These are phyloP conservation scores for Artemisiospiza belli DNA, from an alignment of 2,113 vertebrate species.

Conservation along the genomic window DNA sequence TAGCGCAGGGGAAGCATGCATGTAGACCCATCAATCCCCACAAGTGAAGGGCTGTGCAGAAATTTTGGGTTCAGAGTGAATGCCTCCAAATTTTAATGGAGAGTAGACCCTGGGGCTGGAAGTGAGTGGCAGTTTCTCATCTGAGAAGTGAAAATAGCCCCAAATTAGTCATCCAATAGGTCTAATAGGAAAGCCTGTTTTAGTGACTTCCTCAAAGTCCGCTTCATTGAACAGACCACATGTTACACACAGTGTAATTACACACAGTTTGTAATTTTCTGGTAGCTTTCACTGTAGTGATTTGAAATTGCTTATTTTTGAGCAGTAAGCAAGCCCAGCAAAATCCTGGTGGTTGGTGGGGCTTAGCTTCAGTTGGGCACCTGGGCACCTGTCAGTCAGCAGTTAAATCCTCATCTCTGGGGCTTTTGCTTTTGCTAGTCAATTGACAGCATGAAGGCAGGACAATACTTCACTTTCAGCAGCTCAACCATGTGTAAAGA, in stretches of 20 bases:
- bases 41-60: not conserved
- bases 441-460: not conserved
- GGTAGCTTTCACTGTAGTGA: not conserved
- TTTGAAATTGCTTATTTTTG: not conserved
- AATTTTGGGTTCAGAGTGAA: not conserved
- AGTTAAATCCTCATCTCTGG: not conserved
- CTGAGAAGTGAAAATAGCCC: not conserved
- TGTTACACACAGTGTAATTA: not conserved
- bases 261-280: not conserved
- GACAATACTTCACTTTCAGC: not conserved
- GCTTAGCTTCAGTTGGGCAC: not conserved
- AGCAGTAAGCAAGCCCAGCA: not conserved
- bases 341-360: not conserved
- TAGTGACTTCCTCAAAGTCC: not conserved
- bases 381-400: not conserved
- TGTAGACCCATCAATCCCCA: fast-evolving
- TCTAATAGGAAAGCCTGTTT: not conserved
- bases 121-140: not conserved
- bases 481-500: not conserved
- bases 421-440: not conserved
- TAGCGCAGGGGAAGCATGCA: fast-evolving
- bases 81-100: not conserved
- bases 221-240: not conserved
- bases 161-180: not conserved
- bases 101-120: not conserved